Percentiles rank a stretch among this genome's conserved stretches.
Conservation (phyloP, 2,888 invertebrate species). For the Meliscaeva auricollis region DNA sequence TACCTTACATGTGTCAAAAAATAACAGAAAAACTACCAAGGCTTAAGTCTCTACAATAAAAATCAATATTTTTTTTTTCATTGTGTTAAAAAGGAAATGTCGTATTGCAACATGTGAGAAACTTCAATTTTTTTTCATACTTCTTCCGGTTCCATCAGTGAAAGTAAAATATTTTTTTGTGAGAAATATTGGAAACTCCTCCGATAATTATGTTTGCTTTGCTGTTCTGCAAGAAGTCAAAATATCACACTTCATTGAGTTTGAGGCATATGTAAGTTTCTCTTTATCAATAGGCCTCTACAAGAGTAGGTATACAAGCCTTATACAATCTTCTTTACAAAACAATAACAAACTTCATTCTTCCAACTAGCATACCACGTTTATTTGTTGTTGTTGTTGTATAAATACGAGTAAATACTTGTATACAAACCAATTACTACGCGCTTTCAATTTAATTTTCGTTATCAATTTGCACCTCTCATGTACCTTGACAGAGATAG, state of each 20-base stretch:
- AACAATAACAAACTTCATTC: slow-evolving; percentile 27
- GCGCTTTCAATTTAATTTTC: slow-evolving; percentile 59
- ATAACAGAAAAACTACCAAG: too few relatives aligned
- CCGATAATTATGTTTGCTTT: neutral
- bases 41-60: too few relatives aligned
- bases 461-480: slow-evolving; percentile 65
- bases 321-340: slow-evolving; percentile 4
- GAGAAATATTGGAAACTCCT: neutral
- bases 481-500: neutral
- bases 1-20: too few relatives aligned
- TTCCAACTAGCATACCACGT: slow-evolving; percentile 43
- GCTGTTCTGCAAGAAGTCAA: slow-evolving; percentile 20
- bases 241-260: slow-evolving; percentile 21
- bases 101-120: neutral
- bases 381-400: too few relatives aligned
- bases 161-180: slow-evolving; percentile 11
- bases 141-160: slow-evolving; percentile 24
- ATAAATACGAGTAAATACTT: slow-evolving; percentile 24
- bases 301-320: neutral
- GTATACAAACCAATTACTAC: neutral
- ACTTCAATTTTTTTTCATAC: neutral
- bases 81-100: too few relatives aligned
- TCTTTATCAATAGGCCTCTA: slow-evolving; percentile 26
- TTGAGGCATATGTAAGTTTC: slow-evolving; percentile 10
- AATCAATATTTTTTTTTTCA: too few relatives aligned